Evolutionary conservation across 1,140 invertebrate genomes (phyloP).

Genomic region (Subanguina moxae): DNA sequence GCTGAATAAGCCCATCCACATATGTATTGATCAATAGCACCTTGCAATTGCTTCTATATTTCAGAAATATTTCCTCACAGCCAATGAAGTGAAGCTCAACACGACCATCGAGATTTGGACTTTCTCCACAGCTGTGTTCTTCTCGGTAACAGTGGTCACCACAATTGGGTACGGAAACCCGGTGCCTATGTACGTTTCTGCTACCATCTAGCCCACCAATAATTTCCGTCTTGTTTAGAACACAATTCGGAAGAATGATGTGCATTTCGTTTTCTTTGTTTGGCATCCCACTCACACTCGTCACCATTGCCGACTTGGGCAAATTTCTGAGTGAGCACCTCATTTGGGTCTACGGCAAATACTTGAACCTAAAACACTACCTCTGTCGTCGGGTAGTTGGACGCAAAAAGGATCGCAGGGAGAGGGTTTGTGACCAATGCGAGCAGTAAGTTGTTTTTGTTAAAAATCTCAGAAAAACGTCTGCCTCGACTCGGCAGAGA

Average conservation of each 20-base stretch:
- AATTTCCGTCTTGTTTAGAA: constrained; percentile 24
- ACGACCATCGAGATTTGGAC: constrained; percentile 56
- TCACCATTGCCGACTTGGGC: constrained; percentile 58
- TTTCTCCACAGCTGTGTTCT: constrained; percentile 59
- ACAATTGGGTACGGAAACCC: constrained; percentile 57
- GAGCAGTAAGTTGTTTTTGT: neutral
- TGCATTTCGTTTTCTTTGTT: constrained; percentile 57
- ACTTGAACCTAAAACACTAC: constrained; percentile 50
- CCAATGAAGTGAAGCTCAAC: constrained; percentile 55
- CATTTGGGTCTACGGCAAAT: constrained; percentile 57
- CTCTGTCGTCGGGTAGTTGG: constrained; percentile 20
- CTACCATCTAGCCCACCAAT: neutral
- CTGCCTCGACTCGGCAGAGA: too few relatives aligned
- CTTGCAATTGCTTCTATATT: neutral
- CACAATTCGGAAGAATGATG: constrained; percentile 46
- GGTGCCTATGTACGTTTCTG: constrained; percentile 41
- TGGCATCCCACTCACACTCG: constrained; percentile 57
- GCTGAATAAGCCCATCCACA: too few relatives aligned
- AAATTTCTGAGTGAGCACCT: constrained; percentile 58
- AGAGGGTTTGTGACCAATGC: constrained; percentile 5
- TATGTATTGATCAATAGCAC: too few relatives aligned
- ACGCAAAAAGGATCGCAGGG: neutral
- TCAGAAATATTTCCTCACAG: constrained; percentile 52
- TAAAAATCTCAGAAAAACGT: neutral
- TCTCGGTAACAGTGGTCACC: constrained; percentile 54